Evolutionary conservation across 1,140 invertebrate genomes (phyloP).

Genomic region (Rhysida immarginata): DNA sequence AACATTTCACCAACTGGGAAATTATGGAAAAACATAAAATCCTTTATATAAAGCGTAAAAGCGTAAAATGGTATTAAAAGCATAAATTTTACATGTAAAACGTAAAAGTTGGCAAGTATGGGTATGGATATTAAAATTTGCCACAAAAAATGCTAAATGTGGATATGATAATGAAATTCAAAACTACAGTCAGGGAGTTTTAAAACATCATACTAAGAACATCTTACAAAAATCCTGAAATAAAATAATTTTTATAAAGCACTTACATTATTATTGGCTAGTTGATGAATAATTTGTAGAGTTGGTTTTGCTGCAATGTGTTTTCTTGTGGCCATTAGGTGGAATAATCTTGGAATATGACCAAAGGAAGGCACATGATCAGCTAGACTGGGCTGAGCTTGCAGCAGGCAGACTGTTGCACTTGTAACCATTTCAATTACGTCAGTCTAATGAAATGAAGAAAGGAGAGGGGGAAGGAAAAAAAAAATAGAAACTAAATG

Average conservation of each 20-base stretch:
- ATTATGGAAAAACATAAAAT: no score
- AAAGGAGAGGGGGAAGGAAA: slow-evolving; percentile 16
- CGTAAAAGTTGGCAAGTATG: no score
- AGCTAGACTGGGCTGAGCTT: slow-evolving; percentile 67
- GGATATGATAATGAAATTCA: no score
- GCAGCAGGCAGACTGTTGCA: slow-evolving; percentile 63
- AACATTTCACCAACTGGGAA: no score
- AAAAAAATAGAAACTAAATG: slow-evolving; percentile 22
- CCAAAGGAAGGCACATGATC: slow-evolving; percentile 86
- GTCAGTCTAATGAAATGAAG: slow-evolving; percentile 58
- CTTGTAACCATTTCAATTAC: slow-evolving; percentile 67
- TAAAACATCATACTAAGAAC: no score
- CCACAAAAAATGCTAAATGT: no score
- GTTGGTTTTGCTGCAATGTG: slow-evolving; percentile 48
- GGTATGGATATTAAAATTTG: no score
- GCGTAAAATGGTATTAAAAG: no score
- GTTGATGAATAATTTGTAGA: slow-evolving; percentile 68
- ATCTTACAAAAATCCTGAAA: no score
- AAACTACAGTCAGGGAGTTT: no score
- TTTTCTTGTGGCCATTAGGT: slow-evolving; percentile 48
- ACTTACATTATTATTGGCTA: slow-evolving; percentile 62
- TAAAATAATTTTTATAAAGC: slow-evolving; percentile 6
- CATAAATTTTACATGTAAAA: no score
- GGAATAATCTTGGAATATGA: slow-evolving; percentile 77
- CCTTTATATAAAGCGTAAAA: no score